Evolutionary conservation across 2,888 invertebrate species (phyloP).

Genomic region (Aphidius colemani): DNA sequence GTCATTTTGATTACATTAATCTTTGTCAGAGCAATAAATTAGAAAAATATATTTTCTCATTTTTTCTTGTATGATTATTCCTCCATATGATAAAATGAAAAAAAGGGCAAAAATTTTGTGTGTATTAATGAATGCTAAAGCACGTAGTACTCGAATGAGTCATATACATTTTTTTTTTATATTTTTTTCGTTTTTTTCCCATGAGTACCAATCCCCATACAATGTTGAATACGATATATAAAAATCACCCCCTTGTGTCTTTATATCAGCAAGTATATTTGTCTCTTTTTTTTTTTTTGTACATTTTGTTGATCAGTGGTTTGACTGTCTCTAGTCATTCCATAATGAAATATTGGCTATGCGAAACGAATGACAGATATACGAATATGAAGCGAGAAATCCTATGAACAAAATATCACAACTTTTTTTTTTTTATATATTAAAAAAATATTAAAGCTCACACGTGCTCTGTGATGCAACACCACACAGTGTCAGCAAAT

Average conservation of each 20-base stretch:
- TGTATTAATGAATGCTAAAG: constrained; percentile 40
- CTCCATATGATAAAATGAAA: too few species aligned
- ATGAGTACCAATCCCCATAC: constrained; percentile 21
- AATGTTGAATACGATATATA: too few species aligned
- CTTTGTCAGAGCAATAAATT: too few species aligned
- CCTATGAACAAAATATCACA: too few species aligned
- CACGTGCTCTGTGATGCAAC: too few species aligned
- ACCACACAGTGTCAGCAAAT: too few species aligned
- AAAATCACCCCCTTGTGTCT: neutral
- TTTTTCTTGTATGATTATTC: too few species aligned
- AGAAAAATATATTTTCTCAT: too few species aligned
- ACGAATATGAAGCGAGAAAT: too few species aligned
- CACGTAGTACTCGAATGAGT: constrained; percentile 32
- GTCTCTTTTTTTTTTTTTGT: neutral
- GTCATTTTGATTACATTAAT: constrained; percentile 36
- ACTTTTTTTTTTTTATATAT: too few species aligned
- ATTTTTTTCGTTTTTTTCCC: constrained; percentile 17
- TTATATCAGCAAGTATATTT: neutral
- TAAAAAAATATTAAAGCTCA: too few species aligned
- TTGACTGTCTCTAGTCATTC: constrained; percentile 38
- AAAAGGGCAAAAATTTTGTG: too few species aligned
- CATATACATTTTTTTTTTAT: constrained; percentile 18
- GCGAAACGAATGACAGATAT: constrained; percentile 37
- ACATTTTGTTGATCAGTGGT: constrained; percentile 39
- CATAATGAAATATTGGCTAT: constrained; percentile 51